Conservation (phyloP, 1,140 invertebrate species). For the Palaemon carinicauda region DNA sequence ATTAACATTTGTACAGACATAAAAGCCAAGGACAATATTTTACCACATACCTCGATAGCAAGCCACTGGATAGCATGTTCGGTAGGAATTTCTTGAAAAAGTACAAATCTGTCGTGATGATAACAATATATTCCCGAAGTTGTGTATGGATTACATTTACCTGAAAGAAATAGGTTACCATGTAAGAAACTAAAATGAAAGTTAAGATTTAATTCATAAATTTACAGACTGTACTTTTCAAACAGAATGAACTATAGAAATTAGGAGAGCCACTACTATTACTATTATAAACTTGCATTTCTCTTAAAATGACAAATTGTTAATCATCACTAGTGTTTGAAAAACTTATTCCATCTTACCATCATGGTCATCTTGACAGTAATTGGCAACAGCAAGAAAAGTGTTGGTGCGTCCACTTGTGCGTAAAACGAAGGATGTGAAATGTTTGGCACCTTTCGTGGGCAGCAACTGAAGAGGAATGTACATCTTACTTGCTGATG, state of each 20-base stretch:
- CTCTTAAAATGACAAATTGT: too few relatives aligned
- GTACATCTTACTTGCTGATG: not conserved
- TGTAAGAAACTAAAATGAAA: too few relatives aligned
- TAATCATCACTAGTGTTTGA: too few relatives aligned
- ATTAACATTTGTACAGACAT: too few relatives aligned
- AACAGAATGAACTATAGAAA: too few relatives aligned
- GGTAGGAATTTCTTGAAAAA: slow-evolving; percentile 30
- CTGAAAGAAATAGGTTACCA: not conserved
- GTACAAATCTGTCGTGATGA: slow-evolving; percentile 3
- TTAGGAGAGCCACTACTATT: too few relatives aligned
- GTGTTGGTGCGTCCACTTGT: not conserved
- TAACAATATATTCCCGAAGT: slow-evolving; percentile 9
- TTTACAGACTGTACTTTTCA: too few relatives aligned
- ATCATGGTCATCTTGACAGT: not conserved
- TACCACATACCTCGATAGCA: slow-evolving; percentile 22
- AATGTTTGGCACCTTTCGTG: not conserved
- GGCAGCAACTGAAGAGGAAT: slow-evolving; percentile 1
- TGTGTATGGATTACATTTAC: slow-evolving; percentile 10
- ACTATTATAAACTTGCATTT: too few relatives aligned
- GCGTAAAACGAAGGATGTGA: not conserved
- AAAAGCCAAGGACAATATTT: not conserved
- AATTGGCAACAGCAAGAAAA: slow-evolving; percentile 25
- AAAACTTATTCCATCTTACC: not conserved
- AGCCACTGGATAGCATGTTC: slow-evolving; percentile 5
- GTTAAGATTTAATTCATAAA: too few relatives aligned